A percentile compares a stretch with the other conserved stretches of the same genome.
Evolutionary conservation across 2,888 invertebrate genomes (phyloP).

Genomic region (Pandemis cinnamomeana): DNA sequence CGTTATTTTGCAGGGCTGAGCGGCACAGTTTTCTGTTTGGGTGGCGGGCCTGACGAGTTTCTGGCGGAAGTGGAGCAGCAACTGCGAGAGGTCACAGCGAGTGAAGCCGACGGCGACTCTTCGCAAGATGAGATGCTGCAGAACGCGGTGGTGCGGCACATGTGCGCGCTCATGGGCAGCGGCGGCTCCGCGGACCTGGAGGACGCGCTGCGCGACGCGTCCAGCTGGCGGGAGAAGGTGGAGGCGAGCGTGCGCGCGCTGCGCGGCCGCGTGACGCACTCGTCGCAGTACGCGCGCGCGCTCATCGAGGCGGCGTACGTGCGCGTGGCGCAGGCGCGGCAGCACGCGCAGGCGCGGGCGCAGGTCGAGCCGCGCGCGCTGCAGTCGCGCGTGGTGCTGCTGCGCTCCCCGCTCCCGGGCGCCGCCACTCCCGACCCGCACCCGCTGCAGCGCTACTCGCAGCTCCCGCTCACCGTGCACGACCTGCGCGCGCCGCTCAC

Average conservation of each 20-base stretch:
- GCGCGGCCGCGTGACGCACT: constrained; percentile 52
- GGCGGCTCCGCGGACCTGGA: constrained; percentile 40
- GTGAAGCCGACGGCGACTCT: not conserved
- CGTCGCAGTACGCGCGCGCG: constrained; percentile 58
- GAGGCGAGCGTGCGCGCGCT: constrained; percentile 51
- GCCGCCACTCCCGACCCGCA: not conserved
- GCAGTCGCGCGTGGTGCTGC: constrained; percentile 54
- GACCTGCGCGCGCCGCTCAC: constrained; percentile 52
- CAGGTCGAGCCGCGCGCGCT: constrained; percentile 44
- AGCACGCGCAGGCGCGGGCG: constrained; percentile 40
- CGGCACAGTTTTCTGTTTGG: constrained; percentile 64
- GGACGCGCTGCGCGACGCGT: constrained; percentile 47
- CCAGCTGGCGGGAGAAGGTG: constrained; percentile 24
- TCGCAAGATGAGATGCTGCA: constrained; percentile 56
- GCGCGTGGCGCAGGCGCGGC: constrained; percentile 49
- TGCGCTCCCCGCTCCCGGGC: constrained; percentile 45
- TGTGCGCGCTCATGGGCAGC: constrained; percentile 57
- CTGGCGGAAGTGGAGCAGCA: constrained; percentile 50
- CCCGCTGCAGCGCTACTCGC: constrained; percentile 51
- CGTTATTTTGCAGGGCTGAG: constrained; percentile 53
- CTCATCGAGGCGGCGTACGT: constrained; percentile 55
- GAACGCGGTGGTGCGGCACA: constrained; percentile 57
- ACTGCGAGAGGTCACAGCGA: constrained; percentile 42
- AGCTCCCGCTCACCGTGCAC: constrained; percentile 49
- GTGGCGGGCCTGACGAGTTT: constrained; percentile 60